A percentile compares a stretch with the other conserved stretches of the same genome.
Conservation (phyloP, 2,113 vertebrate species). For the Pygathrix nemaeus region DNA sequence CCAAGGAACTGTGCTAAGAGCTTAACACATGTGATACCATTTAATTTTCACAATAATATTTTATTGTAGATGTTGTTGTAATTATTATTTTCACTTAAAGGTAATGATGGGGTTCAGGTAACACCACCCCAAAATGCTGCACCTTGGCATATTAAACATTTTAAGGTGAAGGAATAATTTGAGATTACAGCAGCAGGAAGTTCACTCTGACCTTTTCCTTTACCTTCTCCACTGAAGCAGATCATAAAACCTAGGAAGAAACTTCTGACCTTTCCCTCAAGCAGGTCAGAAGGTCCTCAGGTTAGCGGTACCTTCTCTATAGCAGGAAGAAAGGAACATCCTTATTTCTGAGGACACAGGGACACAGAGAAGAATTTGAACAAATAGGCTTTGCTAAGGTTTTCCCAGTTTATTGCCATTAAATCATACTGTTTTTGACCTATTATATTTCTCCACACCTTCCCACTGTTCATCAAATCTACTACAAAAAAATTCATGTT, state of each 20-base stretch:
- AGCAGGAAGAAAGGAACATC: background rate
- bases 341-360: background rate
- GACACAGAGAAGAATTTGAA: background rate
- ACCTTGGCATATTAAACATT: background rate
- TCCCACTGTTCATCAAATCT: background rate
- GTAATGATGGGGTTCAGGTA: background rate
- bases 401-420: background rate
- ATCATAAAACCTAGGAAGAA: background rate
- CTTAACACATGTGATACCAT: background rate
- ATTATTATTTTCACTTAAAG: background rate
- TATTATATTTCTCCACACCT: background rate
- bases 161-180: background rate
- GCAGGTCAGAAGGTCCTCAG: background rate
- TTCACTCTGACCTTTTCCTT: background rate
- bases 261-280: background rate
- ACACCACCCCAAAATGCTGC: background rate
- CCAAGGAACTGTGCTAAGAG: background rate
- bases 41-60: background rate
- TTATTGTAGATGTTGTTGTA: background rate
- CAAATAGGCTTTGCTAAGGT: background rate
- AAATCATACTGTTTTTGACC: background rate
- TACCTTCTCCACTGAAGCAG: background rate
- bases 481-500: background rate
- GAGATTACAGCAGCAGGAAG: background rate
- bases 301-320: background rate